A percentile compares a stretch with the other conserved stretches of the same genome.
Conservation (phyloP, 1,140 invertebrate species). For the Drusus annulatus region DNA sequence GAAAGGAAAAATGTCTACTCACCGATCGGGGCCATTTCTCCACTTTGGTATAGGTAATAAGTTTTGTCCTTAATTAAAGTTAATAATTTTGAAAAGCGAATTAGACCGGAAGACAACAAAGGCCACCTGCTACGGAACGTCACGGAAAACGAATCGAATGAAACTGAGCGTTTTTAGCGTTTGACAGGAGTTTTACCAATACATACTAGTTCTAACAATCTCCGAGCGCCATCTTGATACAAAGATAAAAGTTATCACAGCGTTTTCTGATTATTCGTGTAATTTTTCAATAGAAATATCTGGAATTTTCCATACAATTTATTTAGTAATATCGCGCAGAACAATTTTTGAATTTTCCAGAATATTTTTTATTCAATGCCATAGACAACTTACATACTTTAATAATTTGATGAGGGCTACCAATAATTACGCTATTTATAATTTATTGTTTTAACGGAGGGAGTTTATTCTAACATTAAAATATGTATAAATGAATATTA, state of each 20-base stretch:
- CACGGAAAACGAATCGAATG: conserved; percentile 6
- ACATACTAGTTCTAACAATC: background rate
- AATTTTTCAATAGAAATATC: background rate
- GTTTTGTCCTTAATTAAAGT: too few species aligned
- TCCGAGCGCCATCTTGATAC: conserved; percentile 16
- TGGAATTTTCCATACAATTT: conserved; percentile 2
- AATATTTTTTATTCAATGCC: background rate
- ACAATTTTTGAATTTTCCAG: background rate
- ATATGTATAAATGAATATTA: conserved; percentile 20
- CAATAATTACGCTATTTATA: too few species aligned
- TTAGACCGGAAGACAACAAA: background rate
- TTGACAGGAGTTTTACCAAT: conserved; percentile 18
- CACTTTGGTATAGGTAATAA: background rate
- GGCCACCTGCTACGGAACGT: background rate
- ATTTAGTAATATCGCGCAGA: too few species aligned
- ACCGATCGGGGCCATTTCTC: conserved; percentile 71
- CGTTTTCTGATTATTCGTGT: background rate
- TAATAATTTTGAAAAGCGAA: conserved; percentile 27
- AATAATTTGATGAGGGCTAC: too few species aligned
- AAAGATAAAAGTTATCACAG: conserved; percentile 1
- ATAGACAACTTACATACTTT: conserved; percentile 10
- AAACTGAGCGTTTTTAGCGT: conserved; percentile 15
- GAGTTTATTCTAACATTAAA: too few species aligned
- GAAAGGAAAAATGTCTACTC: conserved; percentile 60
- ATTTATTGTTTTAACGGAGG: too few species aligned